Percentiles rank a stretch among this genome's conserved stretches.
Conservation (phyloP, 2,797 vertebrate species). For the Remorina albescens region DNA sequence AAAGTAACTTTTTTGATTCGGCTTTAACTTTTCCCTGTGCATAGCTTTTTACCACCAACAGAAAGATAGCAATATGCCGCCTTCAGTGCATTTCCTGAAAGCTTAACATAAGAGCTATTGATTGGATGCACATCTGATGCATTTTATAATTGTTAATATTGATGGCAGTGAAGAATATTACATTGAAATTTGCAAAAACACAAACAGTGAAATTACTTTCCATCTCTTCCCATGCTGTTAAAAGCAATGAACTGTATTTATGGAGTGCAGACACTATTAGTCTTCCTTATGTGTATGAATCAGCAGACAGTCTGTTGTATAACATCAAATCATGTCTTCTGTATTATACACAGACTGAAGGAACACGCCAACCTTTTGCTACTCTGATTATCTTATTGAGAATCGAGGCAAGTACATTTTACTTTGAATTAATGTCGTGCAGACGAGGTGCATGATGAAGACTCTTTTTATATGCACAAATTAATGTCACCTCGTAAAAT, state of each 20-base stretch:
- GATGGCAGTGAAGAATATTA: slow-evolving; percentile 57
- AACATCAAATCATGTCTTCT: slow-evolving; percentile 46
- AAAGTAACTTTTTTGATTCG: not conserved
- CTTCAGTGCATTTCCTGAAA: slow-evolving; percentile 64
- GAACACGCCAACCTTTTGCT: not conserved
- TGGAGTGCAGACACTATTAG: slow-evolving; percentile 55
- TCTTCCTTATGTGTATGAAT: slow-evolving; percentile 52
- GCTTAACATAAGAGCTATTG: slow-evolving; percentile 63
- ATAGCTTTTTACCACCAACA: slow-evolving; percentile 23
- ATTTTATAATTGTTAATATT: slow-evolving; percentile 70
- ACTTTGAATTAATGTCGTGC: slow-evolving; percentile 3
- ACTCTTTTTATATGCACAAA: not conserved
- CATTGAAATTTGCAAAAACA: slow-evolving; percentile 62
- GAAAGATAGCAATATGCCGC: slow-evolving; percentile 51
- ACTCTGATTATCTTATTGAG: slow-evolving; percentile 20
- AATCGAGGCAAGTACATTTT: slow-evolving; percentile 18
- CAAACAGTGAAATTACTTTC: slow-evolving; percentile 58
- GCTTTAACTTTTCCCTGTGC: slow-evolving; percentile 3
- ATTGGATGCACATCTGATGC: slow-evolving; percentile 63
- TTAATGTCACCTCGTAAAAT: not conserved
- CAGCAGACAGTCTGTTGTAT: slow-evolving; percentile 40
- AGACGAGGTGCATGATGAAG: not conserved
- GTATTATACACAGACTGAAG: slow-evolving; percentile 20
- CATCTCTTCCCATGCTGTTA: slow-evolving; percentile 53
- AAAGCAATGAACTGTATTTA: slow-evolving; percentile 68